Base-by-base conservation (phyloP, 2,888 invertebrate genomes). In the Strigamia transsilvanica region DNA sequence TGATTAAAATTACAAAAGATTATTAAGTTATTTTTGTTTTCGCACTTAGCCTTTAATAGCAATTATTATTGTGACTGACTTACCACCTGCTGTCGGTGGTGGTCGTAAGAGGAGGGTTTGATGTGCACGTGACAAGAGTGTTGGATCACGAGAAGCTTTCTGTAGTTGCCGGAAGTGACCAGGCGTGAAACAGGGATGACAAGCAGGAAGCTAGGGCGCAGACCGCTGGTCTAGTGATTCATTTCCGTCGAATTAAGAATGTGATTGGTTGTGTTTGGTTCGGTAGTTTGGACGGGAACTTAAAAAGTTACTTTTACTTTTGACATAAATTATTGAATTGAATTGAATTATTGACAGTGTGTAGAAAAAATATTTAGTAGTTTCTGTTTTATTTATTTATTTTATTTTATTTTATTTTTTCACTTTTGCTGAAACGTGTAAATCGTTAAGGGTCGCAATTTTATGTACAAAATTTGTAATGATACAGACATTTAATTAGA, bases 161-260 rank as follows among this genome's bases (percentile, higher is more conserved):
- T 73, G 5, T 73, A 73, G 73, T 73, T 73, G 73, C 73, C 73
- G 73, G 73, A 73, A 73, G 73, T 73, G 73, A 73, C 73, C 73
- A 73, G 73, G 73, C 73, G 73, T 73, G 73, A 73, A 73, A 73
- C 73, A 73, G 73, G 73, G 73, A 73, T 73, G 73, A 73, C 73
- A 73, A 73, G 73, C 73, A 73, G 73, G 73, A 73, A 73, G 73
- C n/a, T 32, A 73, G 13, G 73, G 61, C 27, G 73, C 23, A 27
- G 73, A 27, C 23, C 32, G 15, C 27, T 32, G 73, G 27, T 73
- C 73, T 73, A 73, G 27, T 73, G 73, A 73, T 73, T 73, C 73
- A 73, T 73, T 73, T 73, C 73, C 73, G 73, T 73, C 32, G 73
- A 73, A 73, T 73, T 73, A 73, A 73, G 73, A 27, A 27, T 73